Evolutionary conservation across 2,797 vertebrate species (phyloP).

Genomic region (Phrynocephalus forsythii): DNA sequence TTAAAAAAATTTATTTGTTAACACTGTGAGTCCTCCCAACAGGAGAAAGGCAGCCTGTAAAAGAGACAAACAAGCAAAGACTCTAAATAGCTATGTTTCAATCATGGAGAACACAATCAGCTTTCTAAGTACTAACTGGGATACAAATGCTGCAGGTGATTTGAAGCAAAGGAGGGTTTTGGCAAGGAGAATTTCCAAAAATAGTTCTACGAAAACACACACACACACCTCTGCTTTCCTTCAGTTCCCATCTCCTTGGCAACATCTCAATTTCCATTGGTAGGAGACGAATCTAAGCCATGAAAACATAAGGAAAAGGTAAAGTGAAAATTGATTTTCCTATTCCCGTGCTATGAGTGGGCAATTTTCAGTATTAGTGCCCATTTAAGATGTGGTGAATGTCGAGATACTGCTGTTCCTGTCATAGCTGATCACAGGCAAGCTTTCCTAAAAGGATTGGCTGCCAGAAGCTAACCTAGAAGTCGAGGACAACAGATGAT

Average conservation of each 20-base stretch:
- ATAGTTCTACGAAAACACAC: slow-evolving; percentile 23
- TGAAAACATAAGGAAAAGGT: background rate
- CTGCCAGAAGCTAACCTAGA: background rate
- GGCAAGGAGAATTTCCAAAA: slow-evolving; percentile 28
- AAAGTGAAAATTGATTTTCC: background rate
- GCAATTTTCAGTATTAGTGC: slow-evolving; percentile 21
- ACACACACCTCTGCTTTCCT: background rate
- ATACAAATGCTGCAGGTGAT: background rate
- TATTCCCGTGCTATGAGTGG: background rate
- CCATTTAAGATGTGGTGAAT: background rate
- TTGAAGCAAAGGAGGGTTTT: slow-evolving; percentile 12
- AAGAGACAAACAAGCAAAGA: too few relatives aligned
- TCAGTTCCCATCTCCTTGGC: slow-evolving; percentile 22
- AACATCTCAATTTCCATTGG: slow-evolving; percentile 22
- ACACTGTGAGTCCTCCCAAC: too few relatives aligned
- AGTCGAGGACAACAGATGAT: background rate
- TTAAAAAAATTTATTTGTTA: too few relatives aligned
- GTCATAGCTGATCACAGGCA: background rate
- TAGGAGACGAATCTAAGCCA: too few relatives aligned
- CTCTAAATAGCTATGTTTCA: background rate
- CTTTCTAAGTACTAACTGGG: background rate
- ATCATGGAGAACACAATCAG: background rate
- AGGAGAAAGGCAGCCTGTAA: too few relatives aligned
- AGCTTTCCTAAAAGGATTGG: background rate
- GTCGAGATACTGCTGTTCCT: background rate